Percentiles rank a stretch among this genome's conserved stretches.
phyloP scores from a whole-genome alignment of 2,113 vertebrate genomes.

The Brachionichthys hirsutus region DNA sequence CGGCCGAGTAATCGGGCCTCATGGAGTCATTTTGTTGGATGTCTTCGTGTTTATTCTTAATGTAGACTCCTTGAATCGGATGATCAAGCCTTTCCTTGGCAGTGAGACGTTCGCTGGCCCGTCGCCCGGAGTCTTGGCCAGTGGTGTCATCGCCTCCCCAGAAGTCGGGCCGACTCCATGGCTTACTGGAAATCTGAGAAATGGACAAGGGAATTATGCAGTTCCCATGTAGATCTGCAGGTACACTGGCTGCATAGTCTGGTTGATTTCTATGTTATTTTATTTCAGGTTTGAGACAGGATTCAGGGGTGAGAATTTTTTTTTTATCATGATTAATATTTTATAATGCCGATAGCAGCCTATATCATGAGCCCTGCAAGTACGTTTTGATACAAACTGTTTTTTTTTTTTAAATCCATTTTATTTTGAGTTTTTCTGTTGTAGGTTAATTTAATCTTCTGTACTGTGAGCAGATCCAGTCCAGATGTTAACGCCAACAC shows the following conservation, averaged over 20 bases:
- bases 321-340: too few relatives aligned
- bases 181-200: constrained; percentile 17
- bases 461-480: too few relatives aligned
- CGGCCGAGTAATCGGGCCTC: constrained; percentile 49
- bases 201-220: background rate
- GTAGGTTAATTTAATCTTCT: too few relatives aligned
- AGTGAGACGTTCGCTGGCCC: constrained; percentile 47
- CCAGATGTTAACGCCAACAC: too few relatives aligned
- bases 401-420: too few relatives aligned
- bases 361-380: too few relatives aligned
- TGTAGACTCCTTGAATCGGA: constrained; percentile 48
- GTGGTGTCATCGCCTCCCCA: constrained; percentile 46
- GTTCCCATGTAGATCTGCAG: background rate
- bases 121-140: constrained; percentile 44
- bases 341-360: too few relatives aligned
- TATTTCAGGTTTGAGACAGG: too few relatives aligned
- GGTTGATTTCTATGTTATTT: too few relatives aligned
- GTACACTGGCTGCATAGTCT: too few relatives aligned
- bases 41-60: constrained; percentile 54
- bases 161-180: constrained; percentile 21
- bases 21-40: constrained; percentile 57
- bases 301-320: background rate
- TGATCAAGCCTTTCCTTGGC: constrained; percentile 43
- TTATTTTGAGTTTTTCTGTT: too few relatives aligned
- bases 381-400: too few relatives aligned